phyloP scores from a whole-genome alignment of 2,888 invertebrate species.

The Maniola hyperantus region DNA sequence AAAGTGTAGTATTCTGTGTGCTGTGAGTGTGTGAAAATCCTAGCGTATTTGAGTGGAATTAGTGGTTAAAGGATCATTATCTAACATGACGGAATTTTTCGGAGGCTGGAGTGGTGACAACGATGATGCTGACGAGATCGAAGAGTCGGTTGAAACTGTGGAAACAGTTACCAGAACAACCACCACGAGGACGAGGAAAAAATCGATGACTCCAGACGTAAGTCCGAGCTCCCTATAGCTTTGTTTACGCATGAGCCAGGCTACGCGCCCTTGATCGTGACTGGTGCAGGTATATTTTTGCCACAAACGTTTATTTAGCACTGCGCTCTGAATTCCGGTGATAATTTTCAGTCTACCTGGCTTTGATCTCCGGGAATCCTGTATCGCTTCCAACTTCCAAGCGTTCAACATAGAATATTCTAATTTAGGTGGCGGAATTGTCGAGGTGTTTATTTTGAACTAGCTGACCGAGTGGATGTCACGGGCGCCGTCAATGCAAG shows the following conservation, averaged over 20 bases:
- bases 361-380: slow-evolving; percentile 47
- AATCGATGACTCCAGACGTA: slow-evolving; percentile 54
- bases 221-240: slow-evolving; percentile 46
- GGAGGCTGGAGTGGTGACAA: slow-evolving; percentile 68
- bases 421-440: slow-evolving; percentile 66
- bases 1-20: slow-evolving; percentile 18
- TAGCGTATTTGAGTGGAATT: slow-evolving; percentile 56
- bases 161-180: slow-evolving; percentile 74
- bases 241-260: slow-evolving; percentile 26
- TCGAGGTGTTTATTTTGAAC: slow-evolving; percentile 57
- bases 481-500: slow-evolving; percentile 70
- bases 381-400: slow-evolving; percentile 47
- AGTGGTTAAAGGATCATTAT: slow-evolving; percentile 47
- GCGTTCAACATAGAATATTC: slow-evolving; percentile 43
- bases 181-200: slow-evolving; percentile 58
- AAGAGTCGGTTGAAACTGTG: slow-evolving; percentile 64
- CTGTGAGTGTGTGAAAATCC: slow-evolving; percentile 31
- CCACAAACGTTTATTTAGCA: slow-evolving; percentile 53
- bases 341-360: slow-evolving; percentile 47
- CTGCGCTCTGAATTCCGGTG: slow-evolving; percentile 48
- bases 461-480: slow-evolving; percentile 61
- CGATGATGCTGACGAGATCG: slow-evolving; percentile 50
- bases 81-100: slow-evolving; percentile 76
- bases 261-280: slow-evolving; percentile 56
- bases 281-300: slow-evolving; percentile 57